Evolutionary conservation across 2,797 vertebrate species (phyloP).

Genomic region (Otus scops): DNA sequence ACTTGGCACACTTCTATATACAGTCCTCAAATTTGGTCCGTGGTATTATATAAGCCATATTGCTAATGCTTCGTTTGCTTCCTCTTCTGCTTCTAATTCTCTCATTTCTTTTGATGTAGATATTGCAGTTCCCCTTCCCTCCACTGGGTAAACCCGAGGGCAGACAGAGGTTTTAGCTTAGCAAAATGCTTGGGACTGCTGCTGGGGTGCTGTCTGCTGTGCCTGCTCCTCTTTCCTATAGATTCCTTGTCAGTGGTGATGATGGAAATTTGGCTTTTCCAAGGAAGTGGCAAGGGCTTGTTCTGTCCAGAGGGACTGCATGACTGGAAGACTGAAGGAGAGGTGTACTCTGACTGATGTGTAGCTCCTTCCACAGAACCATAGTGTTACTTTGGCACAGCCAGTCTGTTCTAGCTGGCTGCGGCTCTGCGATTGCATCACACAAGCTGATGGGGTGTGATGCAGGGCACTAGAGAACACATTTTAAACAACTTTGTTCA

Average conservation of each 20-base stretch:
- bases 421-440: not conserved
- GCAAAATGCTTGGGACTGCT: not conserved
- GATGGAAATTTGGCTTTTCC: not conserved
- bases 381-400: not conserved
- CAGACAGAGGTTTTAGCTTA: not conserved
- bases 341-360: not conserved
- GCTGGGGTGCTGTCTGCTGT: not conserved
- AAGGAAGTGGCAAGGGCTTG: not conserved
- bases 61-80: not conserved
- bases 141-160: not conserved
- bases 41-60: not conserved
- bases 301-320: not conserved
- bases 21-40: not conserved
- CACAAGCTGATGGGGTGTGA: not conserved
- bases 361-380: not conserved
- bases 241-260: not conserved
- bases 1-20: not conserved
- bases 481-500: not conserved
- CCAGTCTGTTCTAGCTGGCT: not conserved
- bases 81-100: not conserved
- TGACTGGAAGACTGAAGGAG: not conserved
- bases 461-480: not conserved
- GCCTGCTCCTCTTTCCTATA: not conserved
- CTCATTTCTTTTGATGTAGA: not conserved
- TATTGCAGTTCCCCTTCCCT: not conserved